phyloP scores from a whole-genome alignment of 2,113 vertebrate genomes.

The Erpornis zantholeuca region DNA sequence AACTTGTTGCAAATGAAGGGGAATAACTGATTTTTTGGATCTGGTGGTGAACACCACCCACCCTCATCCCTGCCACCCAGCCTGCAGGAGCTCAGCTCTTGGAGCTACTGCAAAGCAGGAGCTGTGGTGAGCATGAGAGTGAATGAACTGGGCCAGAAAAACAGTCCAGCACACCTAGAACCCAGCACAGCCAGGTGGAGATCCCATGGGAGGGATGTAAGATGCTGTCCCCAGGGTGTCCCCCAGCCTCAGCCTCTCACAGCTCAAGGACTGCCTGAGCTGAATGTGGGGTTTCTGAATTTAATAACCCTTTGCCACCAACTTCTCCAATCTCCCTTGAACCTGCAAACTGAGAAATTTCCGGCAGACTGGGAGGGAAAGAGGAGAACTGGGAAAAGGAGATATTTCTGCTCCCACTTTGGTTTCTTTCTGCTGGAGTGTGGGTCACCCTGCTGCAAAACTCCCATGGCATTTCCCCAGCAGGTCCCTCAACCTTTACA shows the following conservation, averaged over 20 bases:
- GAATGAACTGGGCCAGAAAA: not conserved
- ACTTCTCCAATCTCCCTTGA: not conserved
- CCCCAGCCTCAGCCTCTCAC: not conserved
- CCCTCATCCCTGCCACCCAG: not conserved
- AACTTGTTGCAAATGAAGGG: not conserved
- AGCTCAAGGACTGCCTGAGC: not conserved
- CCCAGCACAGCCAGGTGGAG: not conserved
- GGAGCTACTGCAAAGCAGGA: not conserved
- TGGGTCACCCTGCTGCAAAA: not conserved
- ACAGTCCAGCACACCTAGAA: not conserved
- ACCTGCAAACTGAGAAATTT: not conserved
- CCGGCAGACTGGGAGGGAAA: not conserved
- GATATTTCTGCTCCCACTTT: not conserved
- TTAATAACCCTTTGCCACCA: not conserved
- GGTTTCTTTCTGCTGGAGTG: not conserved
- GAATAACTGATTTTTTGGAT: accelerated
- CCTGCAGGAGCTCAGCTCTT: not conserved
- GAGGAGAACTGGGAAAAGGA: not conserved
- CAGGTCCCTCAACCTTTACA: not conserved
- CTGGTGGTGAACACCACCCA: accelerated
- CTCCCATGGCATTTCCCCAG: not conserved
- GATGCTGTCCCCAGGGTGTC: not conserved
- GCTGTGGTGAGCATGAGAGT: not conserved
- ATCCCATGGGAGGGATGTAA: accelerated
- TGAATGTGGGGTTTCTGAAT: not conserved